Base-by-base conservation (phyloP, 2,113 vertebrate species). In the Panthera leo region DNA sequence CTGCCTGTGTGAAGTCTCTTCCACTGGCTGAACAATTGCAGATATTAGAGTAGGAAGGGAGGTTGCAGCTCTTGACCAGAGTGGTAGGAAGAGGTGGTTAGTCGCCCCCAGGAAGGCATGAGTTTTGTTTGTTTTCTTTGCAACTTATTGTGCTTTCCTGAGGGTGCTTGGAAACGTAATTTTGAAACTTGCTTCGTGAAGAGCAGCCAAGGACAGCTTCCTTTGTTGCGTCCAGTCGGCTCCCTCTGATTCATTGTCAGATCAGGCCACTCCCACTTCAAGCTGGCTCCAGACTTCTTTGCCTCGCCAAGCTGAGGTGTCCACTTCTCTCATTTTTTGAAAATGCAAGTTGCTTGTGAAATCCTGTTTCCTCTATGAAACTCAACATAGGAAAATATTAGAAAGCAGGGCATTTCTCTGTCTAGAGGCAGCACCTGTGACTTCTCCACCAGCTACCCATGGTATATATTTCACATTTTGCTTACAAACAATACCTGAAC, bases 131-230 rank as follows among this genome's bases (percentile, higher is more conserved):
- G 15, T 34, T 78, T 55, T 29, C 5, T 53, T 55, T n/a, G 2
- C 14, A 86, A 25, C 71, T 83, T 87, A 70, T 65, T 96, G 85
- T 95, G 36, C 27, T 89, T 94, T 95, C 95, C 65, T 25, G 76
- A 96, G n/a, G 53, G 87, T 78, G 67, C 78, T 91, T 79, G 15
- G 89, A 84, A 94, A 89, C 89, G 94, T 90, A 85, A 97, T 95
- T 96, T 97, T 78, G 63, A 96, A 92, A 89, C 34, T 58, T 78
- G 61, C 79, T 88, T 91, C 12, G 45, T 31, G 39, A 93, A 92
- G 53, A 95, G 18, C 31, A 88, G 75, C 67, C 63, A 39, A 92
- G 96, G 63, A 87, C 36, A 39, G 68, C 13, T 51, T 42, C 85
- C 95, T 97, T 85, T 85, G 85, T 97, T 85, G 95, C 88, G 45